These are phyloP conservation scores for Centropristis striata DNA, from an alignment of 2,113 vertebrate genomes.

Conservation along the genomic window DNA sequence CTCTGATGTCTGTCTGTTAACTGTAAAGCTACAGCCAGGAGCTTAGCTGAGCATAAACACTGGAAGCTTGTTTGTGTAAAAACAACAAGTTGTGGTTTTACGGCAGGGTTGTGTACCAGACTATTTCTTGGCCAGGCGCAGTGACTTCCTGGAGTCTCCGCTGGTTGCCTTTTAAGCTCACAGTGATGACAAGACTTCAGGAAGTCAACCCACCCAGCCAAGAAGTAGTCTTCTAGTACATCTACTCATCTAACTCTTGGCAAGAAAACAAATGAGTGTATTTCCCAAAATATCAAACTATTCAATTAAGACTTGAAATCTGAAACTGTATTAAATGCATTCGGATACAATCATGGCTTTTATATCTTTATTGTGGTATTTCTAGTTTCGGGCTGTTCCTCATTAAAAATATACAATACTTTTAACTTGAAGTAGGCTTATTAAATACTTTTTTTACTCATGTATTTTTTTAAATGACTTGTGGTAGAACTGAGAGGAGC, in stretches of 20 bases:
- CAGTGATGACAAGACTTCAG: constrained; percentile 23
- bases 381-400: background rate
- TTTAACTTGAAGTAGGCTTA: background rate
- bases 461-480: no score
- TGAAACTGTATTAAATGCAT: background rate
- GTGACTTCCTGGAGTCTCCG: constrained; percentile 11
- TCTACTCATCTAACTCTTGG: background rate
- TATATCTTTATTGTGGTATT: no score
- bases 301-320: background rate
- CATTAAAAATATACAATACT: background rate
- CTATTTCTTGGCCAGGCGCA: constrained; percentile 11
- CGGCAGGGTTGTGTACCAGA: background rate
- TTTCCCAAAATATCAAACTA: background rate
- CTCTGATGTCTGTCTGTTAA: background rate
- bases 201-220: constrained; percentile 11
- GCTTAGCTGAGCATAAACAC: background rate
- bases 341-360: background rate
- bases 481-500: no score
- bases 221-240: background rate
- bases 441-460: background rate
- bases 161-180: constrained; percentile 16
- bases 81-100: constrained; percentile 28
- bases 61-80: constrained; percentile 17
- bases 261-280: background rate
- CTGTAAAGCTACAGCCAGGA: background rate